phyloP scores from a whole-genome alignment of 2,113 vertebrate genomes.

The Sigmodon hispidus region DNA sequence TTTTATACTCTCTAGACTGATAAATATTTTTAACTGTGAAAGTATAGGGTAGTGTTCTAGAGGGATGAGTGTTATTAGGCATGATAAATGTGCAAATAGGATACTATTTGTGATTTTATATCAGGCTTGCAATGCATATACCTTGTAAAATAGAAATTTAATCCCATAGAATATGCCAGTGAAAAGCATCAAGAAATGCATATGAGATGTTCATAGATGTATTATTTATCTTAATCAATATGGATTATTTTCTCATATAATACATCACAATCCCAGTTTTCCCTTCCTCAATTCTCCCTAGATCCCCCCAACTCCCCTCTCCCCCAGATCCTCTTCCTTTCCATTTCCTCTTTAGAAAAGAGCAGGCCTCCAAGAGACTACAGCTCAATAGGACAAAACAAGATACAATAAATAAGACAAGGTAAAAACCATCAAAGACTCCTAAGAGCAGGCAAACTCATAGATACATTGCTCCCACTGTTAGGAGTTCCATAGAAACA shows the following conservation, averaged over 20 bases:
- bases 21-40: conserved; percentile 7
- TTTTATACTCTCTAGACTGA: neutral
- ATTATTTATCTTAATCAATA: neutral
- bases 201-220: neutral
- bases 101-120: neutral
- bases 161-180: neutral
- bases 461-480: neutral
- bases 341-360: neutral
- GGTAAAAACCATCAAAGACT: neutral
- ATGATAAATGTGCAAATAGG: neutral
- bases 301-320: neutral
- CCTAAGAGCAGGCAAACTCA: neutral
- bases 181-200: neutral
- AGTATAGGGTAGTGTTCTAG: neutral
- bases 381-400: neutral
- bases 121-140: neutral
- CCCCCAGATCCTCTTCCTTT: neutral
- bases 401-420: neutral
- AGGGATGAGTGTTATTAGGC: neutral
- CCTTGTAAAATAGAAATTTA: neutral
- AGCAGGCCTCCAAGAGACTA: neutral
- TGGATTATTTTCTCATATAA: neutral
- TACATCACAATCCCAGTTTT: neutral
- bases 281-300: neutral
- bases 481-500: neutral